Conservation (phyloP, 2,888 invertebrate species). For the Brachynemurus nebulosus region DNA sequence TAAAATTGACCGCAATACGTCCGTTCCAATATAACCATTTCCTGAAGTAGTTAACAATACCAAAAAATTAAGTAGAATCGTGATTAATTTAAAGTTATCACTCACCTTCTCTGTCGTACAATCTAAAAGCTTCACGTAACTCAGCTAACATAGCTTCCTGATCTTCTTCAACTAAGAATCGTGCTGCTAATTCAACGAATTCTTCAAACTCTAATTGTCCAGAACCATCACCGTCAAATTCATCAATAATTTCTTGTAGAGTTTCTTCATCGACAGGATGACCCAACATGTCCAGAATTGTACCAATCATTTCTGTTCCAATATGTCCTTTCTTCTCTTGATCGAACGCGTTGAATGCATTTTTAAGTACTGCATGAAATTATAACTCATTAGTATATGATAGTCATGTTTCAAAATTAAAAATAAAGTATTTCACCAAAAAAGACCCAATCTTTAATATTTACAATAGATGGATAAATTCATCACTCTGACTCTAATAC, state of each 20-base stretch:
- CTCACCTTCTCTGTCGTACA: conserved; percentile 84
- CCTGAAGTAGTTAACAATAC: conserved; percentile 35
- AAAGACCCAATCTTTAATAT: too few species aligned
- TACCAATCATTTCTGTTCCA: conserved; percentile 67
- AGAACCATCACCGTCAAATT: conserved; percentile 73
- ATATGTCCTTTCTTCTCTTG: conserved; percentile 75
- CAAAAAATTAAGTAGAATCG: too few species aligned
- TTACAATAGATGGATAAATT: too few species aligned
- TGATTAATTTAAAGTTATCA: too few species aligned
- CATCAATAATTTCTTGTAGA: conserved; percentile 65
- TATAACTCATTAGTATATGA: too few species aligned
- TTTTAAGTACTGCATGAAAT: conserved; percentile 55
- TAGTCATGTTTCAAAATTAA: too few species aligned
- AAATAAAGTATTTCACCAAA: too few species aligned
- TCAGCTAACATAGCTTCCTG: conserved; percentile 83
- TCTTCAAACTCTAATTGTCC: conserved; percentile 82
- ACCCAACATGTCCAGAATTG: conserved; percentile 80
- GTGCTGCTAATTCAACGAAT: conserved; percentile 72
- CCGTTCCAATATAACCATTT: conserved; percentile 82
- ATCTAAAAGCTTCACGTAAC: conserved; percentile 86
- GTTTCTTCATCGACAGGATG: conserved; percentile 71
- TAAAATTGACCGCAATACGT: conserved; percentile 78
- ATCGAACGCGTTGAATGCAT: conserved; percentile 88
- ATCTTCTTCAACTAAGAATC: conserved; percentile 80
- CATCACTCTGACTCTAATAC: too few species aligned